These are phyloP conservation scores for Eulemur coronatus DNA, from an alignment of 2,797 vertebrate genomes.

Conservation along the genomic window DNA sequence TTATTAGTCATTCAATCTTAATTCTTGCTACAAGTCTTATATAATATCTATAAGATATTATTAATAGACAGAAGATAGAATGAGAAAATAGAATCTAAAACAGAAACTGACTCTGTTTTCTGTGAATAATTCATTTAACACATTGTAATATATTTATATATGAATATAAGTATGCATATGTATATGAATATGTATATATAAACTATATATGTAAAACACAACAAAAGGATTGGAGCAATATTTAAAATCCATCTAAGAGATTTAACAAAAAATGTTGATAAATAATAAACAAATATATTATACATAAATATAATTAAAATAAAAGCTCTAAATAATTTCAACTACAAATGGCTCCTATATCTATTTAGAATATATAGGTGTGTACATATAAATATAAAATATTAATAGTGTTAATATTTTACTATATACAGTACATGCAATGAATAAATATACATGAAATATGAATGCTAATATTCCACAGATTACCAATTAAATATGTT, in stretches of 20 bases:
- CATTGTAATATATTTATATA: neutral
- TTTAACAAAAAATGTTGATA: neutral
- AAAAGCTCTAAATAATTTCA: neutral
- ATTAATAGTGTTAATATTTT: neutral
- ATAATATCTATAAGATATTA: neutral
- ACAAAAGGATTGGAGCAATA: neutral
- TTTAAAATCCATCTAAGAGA: neutral
- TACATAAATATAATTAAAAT: neutral
- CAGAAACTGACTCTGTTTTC: neutral
- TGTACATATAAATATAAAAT: neutral
- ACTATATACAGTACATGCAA: neutral
- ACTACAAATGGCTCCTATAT: neutral
- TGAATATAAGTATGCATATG: neutral
- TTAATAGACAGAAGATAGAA: neutral
- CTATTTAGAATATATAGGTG: neutral
- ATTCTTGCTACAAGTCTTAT: neutral
- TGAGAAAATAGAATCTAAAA: neutral
- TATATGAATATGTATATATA: neutral
- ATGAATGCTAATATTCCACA: neutral
- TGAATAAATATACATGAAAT: neutral
- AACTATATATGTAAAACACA: neutral
- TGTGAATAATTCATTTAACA: conserved; percentile 3
- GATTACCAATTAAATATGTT: neutral
- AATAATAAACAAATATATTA: neutral
- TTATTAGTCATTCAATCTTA: neutral